Evolutionary conservation across 2,888 invertebrate species (phyloP).

Genomic region (Eulithis prunata): DNA sequence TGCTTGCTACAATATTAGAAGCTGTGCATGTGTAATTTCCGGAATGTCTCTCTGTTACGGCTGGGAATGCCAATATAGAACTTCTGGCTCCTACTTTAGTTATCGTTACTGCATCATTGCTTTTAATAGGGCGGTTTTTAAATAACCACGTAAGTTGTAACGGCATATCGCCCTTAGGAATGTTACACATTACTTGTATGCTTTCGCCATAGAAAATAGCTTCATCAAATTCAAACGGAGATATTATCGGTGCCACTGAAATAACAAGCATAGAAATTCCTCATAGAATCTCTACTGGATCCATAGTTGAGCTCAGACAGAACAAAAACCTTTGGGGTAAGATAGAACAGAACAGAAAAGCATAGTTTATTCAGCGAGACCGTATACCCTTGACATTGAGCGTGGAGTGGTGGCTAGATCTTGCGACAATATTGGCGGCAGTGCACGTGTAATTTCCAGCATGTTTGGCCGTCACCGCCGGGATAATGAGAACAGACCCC

Average conservation of each 20-base stretch:
- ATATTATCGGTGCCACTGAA: slow-evolving; percentile 85
- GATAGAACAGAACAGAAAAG: slow-evolving; percentile 61
- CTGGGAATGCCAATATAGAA: slow-evolving; percentile 86
- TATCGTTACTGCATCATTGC: slow-evolving; percentile 74
- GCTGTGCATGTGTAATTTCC: slow-evolving; percentile 92
- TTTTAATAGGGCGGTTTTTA: slow-evolving; percentile 81
- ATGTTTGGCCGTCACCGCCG: slow-evolving; percentile 87
- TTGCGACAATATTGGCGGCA: slow-evolving; percentile 86
- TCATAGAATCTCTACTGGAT: slow-evolving; percentile 16
- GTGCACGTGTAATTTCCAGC: slow-evolving; percentile 88
- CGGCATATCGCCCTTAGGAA: slow-evolving; percentile 89
- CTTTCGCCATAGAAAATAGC: slow-evolving; percentile 85
- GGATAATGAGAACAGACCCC: slow-evolving; percentile 88
- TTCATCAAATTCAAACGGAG: slow-evolving; percentile 84
- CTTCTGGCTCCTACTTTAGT: slow-evolving; percentile 85
- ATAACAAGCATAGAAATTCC: slow-evolving; percentile 41
- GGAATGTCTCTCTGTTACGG: slow-evolving; percentile 87
- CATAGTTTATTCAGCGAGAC: slow-evolving; percentile 63
- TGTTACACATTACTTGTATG: slow-evolving; percentile 83
- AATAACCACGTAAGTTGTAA: slow-evolving; percentile 88
- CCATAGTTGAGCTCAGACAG: slow-evolving; percentile 19
- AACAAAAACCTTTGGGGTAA: slow-evolving; percentile 32
- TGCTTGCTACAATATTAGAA: slow-evolving; percentile 87
- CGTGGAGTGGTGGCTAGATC: slow-evolving; percentile 83
- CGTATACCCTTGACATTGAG: slow-evolving; percentile 87